phyloP scores from a whole-genome alignment of 2,113 vertebrate genomes.

The Centropus unirufus region DNA sequence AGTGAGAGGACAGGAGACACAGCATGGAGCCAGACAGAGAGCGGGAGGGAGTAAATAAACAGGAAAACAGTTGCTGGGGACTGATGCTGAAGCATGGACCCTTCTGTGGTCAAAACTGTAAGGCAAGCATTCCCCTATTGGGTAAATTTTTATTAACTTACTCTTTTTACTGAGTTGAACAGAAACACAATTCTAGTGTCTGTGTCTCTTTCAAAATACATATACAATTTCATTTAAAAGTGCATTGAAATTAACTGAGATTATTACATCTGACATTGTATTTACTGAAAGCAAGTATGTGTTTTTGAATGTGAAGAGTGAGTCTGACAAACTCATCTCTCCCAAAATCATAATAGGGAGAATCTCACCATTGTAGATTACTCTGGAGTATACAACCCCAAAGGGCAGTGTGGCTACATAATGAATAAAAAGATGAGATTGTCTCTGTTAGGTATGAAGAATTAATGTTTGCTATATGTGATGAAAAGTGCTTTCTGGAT shows the following conservation, averaged over 20 bases:
- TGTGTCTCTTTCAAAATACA: not conserved
- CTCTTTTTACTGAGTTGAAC: not conserved
- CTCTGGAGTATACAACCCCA: not conserved
- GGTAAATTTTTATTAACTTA: not conserved
- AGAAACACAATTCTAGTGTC: not conserved
- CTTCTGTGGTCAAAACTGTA: not conserved
- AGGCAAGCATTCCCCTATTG: rapidly evolving
- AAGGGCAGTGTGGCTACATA: not conserved
- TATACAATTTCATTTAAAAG: not conserved
- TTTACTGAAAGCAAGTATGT: not conserved
- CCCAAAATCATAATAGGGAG: not conserved
- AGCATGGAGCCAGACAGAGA: not conserved
- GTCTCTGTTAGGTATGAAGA: not conserved
- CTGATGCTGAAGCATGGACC: not conserved
- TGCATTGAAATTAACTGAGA: not conserved
- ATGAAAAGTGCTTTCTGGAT: not conserved
- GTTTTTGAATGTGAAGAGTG: not conserved
- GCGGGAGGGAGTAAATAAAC: not conserved
- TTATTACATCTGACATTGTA: not conserved
- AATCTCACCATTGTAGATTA: not conserved
- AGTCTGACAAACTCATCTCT: not conserved
- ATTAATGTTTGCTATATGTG: not conserved
- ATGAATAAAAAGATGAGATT: not conserved
- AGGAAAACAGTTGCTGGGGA: not conserved
- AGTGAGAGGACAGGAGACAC: not conserved